Conservation (phyloP, 1,140 invertebrate species). For the Oppia nitens region DNA sequence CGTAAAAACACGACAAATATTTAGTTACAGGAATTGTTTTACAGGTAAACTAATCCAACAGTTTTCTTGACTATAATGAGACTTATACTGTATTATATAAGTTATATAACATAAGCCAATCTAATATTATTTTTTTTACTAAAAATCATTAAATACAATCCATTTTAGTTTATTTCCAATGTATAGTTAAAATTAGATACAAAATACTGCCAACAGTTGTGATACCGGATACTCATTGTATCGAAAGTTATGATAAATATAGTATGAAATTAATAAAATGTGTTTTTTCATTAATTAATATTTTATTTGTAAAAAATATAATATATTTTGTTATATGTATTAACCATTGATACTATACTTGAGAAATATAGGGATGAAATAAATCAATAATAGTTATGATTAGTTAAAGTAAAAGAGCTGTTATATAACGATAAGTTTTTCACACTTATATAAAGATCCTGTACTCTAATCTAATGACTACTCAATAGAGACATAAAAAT, state of each 20-base stretch:
- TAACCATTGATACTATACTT: no score
- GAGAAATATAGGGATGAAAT: no score
- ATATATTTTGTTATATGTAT: no score
- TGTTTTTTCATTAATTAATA: no score
- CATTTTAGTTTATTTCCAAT: slow-evolving; percentile 47
- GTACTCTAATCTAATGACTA: no score
- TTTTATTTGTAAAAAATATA: no score
- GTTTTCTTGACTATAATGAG: background rate
- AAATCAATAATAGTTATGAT: no score
- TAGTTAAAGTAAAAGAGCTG: no score
- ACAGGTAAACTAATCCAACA: background rate
- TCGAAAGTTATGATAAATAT: slow-evolving; percentile 37
- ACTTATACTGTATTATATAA: background rate
- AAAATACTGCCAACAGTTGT: slow-evolving; percentile 35
- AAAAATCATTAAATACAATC: slow-evolving; percentile 39
- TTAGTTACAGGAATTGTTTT: background rate
- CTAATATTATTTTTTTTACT: slow-evolving; percentile 16
- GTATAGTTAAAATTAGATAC: slow-evolving; percentile 27
- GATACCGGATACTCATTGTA: slow-evolving; percentile 45
- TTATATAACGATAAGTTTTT: no score
- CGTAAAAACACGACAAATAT: background rate
- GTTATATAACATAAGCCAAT: no score
- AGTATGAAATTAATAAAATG: background rate
- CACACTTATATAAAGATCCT: no score
- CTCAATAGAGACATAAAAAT: no score